These are phyloP conservation scores for Biston stratarius DNA, from an alignment of 2,888 invertebrate genomes.

Conservation along the genomic window DNA sequence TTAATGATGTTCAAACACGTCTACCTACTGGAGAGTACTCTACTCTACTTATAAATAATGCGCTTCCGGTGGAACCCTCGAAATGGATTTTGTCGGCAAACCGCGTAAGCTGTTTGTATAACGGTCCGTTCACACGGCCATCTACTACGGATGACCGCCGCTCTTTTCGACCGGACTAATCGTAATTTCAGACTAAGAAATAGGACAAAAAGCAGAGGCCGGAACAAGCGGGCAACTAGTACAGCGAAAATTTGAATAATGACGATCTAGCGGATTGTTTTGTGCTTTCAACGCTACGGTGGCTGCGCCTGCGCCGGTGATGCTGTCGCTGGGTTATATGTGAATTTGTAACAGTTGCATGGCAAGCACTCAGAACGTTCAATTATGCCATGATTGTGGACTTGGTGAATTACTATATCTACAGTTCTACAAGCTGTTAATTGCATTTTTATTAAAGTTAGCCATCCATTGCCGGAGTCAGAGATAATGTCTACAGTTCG, in stretches of 20 bases:
- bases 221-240: conserved; percentile 84
- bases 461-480: conserved; percentile 24
- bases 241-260: conserved; percentile 85
- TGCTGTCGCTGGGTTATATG: conserved; percentile 55
- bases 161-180: conserved; percentile 81
- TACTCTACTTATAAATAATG: conserved; percentile 40
- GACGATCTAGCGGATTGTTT: conserved; percentile 82
- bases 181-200: conserved; percentile 83
- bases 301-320: conserved; percentile 58
- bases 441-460: conserved; percentile 32
- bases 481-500: conserved; percentile 16
- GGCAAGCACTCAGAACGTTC: conserved; percentile 35
- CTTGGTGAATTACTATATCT: conserved; percentile 37
- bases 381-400: conserved; percentile 39
- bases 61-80: conserved; percentile 47
- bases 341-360: conserved; percentile 58
- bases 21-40: conserved; percentile 33
- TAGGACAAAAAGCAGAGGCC: conserved; percentile 82
- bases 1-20: conserved; percentile 33
- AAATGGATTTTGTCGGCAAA: conserved; percentile 55
- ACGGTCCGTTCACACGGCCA: conserved; percentile 83
- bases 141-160: conserved; percentile 81
- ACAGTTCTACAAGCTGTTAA: conserved; percentile 39
- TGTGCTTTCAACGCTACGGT: conserved; percentile 79
- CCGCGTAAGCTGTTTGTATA: conserved; percentile 73